Evolutionary conservation across 2,797 vertebrate species (phyloP), one percentile per base, ranked within the genome.

Genomic region (Ispidina picta): DNA sequence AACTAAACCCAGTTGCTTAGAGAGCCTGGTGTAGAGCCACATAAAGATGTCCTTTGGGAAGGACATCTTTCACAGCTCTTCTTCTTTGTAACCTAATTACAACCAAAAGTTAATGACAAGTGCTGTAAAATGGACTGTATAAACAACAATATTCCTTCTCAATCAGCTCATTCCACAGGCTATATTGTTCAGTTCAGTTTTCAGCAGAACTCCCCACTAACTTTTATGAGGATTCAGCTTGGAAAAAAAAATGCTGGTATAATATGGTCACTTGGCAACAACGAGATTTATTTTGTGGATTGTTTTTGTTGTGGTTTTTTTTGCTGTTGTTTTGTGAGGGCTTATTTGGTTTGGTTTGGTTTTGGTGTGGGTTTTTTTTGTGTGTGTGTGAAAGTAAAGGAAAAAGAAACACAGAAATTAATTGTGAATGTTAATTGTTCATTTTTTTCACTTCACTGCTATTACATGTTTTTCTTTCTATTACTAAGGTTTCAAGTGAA

Each of bases 61-160:
- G 89, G 83, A 82, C 70, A 90, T 74, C 55, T 93, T 88, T 93
- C 79, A 79, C 52, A 71, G 66, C 59, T 60, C 56, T 81, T 62
- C 49, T 92, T 88, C 85, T 74, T 81, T 8, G 2, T 88, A 93
- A 94, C 82, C 71, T 94, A 77, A 68, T 64, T 93, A 76, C 80
- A 70, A 84, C 54, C 83, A 78, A 72, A 89, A 93, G 26, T 43
- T 46, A 94, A 95, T 60, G 86, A 81, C 63, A 81, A 83, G 76
- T 20, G 31, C 92, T 92, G 37, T 78, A 83, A 85, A 93, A 93
- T 14, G 25, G 48, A 37, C 35, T 20, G 28, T 17, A 68, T 58
- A 90, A 95, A 93, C 66, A 89, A 71, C 22, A 89, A 46, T 82
- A 76, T 78, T 87, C 26, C n/a, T 56, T 43, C n/a, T 84, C 59